Evolutionary conservation across 2,113 vertebrate species (phyloP).

Genomic region (Gorsachius goisagi): DNA sequence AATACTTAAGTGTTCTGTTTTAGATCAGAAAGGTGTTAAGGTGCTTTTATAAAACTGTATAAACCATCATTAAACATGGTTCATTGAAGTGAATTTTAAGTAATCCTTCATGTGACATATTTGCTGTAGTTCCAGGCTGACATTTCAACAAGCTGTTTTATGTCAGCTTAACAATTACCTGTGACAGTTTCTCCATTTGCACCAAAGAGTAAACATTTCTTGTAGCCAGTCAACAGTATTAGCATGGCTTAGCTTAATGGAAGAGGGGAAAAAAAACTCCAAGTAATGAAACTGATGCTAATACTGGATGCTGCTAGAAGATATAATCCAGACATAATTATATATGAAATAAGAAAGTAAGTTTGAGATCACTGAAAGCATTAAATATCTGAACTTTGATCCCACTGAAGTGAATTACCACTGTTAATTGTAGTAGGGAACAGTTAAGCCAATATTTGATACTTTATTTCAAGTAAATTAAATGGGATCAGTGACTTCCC

Average conservation of each 20-base stretch:
- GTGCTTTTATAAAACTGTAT: slow-evolving; percentile 75
- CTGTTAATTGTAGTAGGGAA: slow-evolving; percentile 7
- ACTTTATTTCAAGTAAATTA: not conserved
- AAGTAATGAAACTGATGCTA: slow-evolving; percentile 50
- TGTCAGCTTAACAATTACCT: slow-evolving; percentile 66
- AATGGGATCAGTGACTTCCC: not conserved
- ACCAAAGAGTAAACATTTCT: slow-evolving; percentile 38
- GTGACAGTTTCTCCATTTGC: slow-evolving; percentile 65
- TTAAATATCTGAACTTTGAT: slow-evolving; percentile 37
- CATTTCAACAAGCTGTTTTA: slow-evolving; percentile 70
- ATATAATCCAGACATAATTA: slow-evolving; percentile 49
- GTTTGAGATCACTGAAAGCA: not conserved
- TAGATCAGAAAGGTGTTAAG: slow-evolving; percentile 75
- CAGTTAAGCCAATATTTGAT: slow-evolving; percentile 2
- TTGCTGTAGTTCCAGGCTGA: slow-evolving; percentile 67
- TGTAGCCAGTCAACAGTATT: slow-evolving; percentile 45
- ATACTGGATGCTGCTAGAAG: slow-evolving; percentile 40
- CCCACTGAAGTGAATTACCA: slow-evolving; percentile 12
- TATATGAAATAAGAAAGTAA: slow-evolving; percentile 23
- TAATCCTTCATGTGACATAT: slow-evolving; percentile 61
- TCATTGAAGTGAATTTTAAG: slow-evolving; percentile 69
- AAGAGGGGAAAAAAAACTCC: not conserved
- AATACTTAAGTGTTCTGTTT: slow-evolving; percentile 66
- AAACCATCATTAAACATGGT: slow-evolving; percentile 73
- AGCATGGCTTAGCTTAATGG: slow-evolving; percentile 44